Evolutionary conservation across 2,113 vertebrate species (phyloP).

Genomic region (Emydocephalus ijimae): DNA sequence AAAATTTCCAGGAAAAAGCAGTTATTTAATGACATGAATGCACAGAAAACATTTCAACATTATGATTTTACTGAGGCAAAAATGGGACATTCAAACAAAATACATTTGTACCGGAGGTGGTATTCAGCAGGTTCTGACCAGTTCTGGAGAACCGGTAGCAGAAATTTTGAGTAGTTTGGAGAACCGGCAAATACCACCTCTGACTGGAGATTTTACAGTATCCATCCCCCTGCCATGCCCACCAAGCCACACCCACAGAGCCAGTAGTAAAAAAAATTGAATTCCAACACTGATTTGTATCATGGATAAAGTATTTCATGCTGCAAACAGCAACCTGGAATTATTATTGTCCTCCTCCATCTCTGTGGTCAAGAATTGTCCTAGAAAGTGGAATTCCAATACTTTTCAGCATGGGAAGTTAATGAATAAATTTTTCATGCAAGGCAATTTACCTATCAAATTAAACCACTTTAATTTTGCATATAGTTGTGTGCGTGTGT

Average conservation of each 20-base stretch:
- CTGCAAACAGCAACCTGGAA: not conserved
- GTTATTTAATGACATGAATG: not conserved
- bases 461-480: not conserved
- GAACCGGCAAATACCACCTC: no score
- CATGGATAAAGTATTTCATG: not conserved
- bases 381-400: not conserved
- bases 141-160: no score
- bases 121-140: no score
- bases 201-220: no score
- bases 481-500: not conserved
- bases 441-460: not conserved
- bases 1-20: not conserved
- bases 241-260: no score
- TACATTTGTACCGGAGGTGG: not conserved
- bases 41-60: not conserved
- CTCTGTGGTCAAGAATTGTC: not conserved
- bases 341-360: not conserved
- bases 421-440: not conserved
- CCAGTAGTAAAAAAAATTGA: no score
- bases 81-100: not conserved
- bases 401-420: not conserved
- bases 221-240: no score
- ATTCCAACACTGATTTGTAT: no score
- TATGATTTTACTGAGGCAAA: not conserved
- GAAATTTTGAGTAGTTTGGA: no score